Evolutionary conservation across 2,113 vertebrate genomes (phyloP).

Genomic region (Dicerorhinus sumatrensis): DNA sequence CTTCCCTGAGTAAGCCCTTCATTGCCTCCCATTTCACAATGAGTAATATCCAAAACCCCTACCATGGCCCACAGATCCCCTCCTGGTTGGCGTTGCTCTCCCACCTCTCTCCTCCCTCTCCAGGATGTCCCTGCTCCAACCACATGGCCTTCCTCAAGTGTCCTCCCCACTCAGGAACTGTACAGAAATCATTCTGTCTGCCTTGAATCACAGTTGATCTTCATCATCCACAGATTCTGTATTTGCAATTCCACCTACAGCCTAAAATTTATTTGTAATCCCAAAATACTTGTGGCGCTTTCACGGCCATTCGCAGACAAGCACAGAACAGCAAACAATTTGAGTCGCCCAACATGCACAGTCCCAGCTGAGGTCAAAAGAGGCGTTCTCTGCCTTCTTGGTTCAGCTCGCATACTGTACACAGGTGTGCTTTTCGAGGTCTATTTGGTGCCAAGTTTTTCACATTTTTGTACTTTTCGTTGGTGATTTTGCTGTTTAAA

Average conservation of each 20-base stretch:
- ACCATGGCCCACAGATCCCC: too few relatives aligned
- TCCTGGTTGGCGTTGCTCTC: not conserved
- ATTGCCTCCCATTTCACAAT: too few relatives aligned
- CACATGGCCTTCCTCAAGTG: not conserved
- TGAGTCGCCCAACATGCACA: rapidly evolving
- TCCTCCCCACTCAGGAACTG: not conserved
- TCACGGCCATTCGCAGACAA: not conserved
- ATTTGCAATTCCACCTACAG: not conserved
- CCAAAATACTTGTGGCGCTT: not conserved
- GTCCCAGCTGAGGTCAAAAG: not conserved
- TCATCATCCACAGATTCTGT: not conserved
- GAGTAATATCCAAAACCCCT: too few relatives aligned
- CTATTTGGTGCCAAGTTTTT: not conserved
- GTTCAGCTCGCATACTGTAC: not conserved
- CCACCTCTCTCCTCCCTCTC: not conserved
- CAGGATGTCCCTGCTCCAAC: not conserved
- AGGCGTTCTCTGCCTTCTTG: too few relatives aligned
- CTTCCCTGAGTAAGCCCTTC: too few relatives aligned
- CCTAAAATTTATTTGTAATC: not conserved
- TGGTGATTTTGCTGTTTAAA: not conserved
- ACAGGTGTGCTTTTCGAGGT: not conserved
- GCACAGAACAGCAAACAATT: not conserved
- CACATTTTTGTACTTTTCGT: not conserved
- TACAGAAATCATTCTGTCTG: not conserved
- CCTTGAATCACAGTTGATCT: not conserved